Conservation (phyloP, 2,113 vertebrate species). For the Sigmodon hispidus region DNA sequence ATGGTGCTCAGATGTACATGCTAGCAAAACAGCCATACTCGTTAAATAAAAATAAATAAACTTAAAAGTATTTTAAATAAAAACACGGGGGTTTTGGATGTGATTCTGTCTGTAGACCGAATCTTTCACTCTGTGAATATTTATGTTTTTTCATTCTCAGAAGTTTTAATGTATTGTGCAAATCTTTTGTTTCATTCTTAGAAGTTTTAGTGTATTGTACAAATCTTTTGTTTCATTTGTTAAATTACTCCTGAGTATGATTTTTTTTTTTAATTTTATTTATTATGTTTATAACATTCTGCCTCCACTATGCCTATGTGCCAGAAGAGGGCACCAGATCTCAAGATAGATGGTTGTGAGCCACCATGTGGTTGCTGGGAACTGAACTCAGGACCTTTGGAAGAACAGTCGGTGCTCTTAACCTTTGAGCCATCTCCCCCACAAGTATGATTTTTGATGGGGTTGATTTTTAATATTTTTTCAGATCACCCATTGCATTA, state of each 20-base stretch:
- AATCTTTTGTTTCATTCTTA: too few species aligned
- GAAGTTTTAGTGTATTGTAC: background rate
- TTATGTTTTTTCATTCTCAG: background rate
- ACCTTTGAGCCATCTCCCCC: background rate
- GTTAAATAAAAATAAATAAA: background rate
- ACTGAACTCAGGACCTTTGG: too few species aligned
- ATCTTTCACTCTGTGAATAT: background rate
- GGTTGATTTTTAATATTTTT: background rate
- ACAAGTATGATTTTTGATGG: slow-evolving; percentile 16
- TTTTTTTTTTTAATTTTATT: background rate
- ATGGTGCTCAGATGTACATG: background rate
- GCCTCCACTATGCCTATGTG: too few species aligned
- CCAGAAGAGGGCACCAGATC: too few species aligned
- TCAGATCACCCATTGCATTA: background rate
- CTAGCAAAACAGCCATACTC: background rate
- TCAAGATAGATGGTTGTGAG: background rate
- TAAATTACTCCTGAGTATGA: slow-evolving; percentile 34
- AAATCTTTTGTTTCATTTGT: slow-evolving; percentile 12
- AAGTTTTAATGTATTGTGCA: background rate
- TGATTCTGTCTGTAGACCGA: background rate
- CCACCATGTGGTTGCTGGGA: background rate
- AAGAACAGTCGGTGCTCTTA: background rate
- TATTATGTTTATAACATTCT: too few species aligned
- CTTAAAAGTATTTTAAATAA: background rate
- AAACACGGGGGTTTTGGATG: background rate